Evolutionary conservation across 2,888 invertebrate genomes (phyloP).

Genomic region (Lasioglossum oenotherae): DNA sequence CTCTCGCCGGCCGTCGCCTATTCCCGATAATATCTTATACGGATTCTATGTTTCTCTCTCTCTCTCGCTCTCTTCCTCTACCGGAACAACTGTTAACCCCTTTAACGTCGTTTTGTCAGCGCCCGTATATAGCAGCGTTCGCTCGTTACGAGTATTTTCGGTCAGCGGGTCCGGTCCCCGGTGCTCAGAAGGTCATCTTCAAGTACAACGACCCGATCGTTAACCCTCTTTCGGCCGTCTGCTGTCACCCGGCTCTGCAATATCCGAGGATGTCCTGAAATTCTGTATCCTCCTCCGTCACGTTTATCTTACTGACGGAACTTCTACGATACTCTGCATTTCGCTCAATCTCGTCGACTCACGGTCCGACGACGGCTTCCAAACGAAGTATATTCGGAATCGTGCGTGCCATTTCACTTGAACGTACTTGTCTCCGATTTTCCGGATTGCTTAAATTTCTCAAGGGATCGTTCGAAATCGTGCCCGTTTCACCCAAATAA

Average conservation of each 20-base stretch:
- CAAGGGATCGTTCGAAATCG: too few relatives aligned
- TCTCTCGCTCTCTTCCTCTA: not conserved
- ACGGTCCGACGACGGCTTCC: not conserved
- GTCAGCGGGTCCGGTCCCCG: constrained; percentile 46
- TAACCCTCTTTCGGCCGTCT: constrained; percentile 64
- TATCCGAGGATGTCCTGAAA: constrained; percentile 39
- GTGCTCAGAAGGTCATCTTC: constrained; percentile 34
- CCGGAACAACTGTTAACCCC: constrained; percentile 42
- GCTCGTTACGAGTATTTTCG: constrained; percentile 60
- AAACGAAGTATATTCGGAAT: not conserved
- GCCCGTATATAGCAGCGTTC: constrained; percentile 29
- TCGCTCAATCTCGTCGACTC: not conserved
- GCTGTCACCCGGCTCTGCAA: constrained; percentile 54
- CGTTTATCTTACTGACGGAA: constrained; percentile 20
- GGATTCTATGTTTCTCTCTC: constrained; percentile 21
- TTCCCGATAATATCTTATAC: constrained; percentile 42
- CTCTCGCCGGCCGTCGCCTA: constrained; percentile 8
- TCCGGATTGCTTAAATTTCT: too few relatives aligned
- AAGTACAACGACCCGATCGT: constrained; percentile 65
- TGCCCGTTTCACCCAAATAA: too few relatives aligned
- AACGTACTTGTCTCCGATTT: not conserved
- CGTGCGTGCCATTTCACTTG: not conserved
- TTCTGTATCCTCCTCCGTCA: constrained; percentile 29
- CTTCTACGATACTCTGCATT: not conserved
- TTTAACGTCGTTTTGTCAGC: constrained; percentile 48